Evolutionary conservation across 1,140 invertebrate species (phyloP).

Genomic region (Arion vulgaris): DNA sequence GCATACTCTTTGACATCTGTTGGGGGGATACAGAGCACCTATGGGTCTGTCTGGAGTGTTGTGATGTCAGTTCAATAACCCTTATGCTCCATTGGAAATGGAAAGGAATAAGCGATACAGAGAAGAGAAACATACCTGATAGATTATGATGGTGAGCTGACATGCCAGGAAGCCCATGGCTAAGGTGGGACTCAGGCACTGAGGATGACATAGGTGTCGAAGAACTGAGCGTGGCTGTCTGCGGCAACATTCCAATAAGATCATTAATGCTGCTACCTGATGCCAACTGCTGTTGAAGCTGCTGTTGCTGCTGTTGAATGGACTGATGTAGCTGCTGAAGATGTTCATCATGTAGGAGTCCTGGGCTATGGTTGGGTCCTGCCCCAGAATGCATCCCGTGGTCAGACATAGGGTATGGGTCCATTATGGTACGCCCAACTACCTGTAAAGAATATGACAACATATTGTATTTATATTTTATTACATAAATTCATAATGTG

Average conservation of each 20-base stretch:
- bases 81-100: too few species aligned
- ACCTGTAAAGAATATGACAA: not conserved
- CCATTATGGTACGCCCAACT: constrained; percentile 1
- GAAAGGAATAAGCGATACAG: too few species aligned
- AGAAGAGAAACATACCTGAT: not conserved
- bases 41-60: too few species aligned
- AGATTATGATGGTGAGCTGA: not conserved
- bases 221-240: constrained; percentile 24
- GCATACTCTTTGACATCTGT: too few species aligned
- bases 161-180: not conserved
- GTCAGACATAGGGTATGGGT: constrained; percentile 17
- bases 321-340: constrained; percentile 36
- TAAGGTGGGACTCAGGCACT: not conserved
- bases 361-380: constrained; percentile 4
- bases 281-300: constrained; percentile 20
- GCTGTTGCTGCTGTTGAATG: constrained; percentile 36
- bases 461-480: not conserved
- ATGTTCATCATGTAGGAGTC: constrained; percentile 18
- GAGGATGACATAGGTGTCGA: constrained; percentile 11
- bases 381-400: constrained; percentile 17
- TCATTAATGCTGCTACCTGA: constrained; percentile 32
- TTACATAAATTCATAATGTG: too few species aligned
- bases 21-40: too few species aligned
- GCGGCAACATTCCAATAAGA: constrained; percentile 36
- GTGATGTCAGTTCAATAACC: too few species aligned